Conservation (phyloP, 2,113 vertebrate species). For the Uria lomvia region DNA sequence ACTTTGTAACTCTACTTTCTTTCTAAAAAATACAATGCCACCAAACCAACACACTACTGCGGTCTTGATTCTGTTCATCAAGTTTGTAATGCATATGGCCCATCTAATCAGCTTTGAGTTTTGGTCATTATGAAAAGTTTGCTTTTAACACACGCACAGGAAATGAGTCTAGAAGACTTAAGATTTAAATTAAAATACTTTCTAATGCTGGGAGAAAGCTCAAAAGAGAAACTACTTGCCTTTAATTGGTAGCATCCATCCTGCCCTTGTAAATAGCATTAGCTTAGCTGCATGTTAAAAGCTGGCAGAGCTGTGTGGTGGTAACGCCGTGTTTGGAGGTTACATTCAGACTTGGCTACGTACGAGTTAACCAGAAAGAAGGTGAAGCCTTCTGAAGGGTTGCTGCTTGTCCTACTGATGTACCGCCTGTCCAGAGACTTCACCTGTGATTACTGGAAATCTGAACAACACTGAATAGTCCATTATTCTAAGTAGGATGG, state of each 20-base stretch:
- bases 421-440: neutral
- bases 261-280: neutral
- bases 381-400: neutral
- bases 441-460: neutral
- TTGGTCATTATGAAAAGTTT: neutral
- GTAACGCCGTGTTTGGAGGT: neutral
- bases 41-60: rapidly evolving
- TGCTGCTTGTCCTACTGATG: neutral
- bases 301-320: neutral
- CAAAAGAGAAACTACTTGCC: neutral
- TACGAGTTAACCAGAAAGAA: neutral
- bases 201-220: neutral
- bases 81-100: rapidly evolving
- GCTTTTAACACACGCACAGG: neutral
- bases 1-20: neutral
- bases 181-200: neutral
- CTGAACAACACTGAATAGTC: neutral
- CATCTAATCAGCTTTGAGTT: neutral
- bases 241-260: neutral
- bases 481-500: neutral
- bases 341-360: rapidly evolving
- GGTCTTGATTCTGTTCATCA: neutral
- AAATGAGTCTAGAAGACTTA: neutral
- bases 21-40: neutral
- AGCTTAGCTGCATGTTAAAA: neutral